phyloP scores from a whole-genome alignment of 1,140 invertebrate genomes.

The Phthorimaea operculella region DNA sequence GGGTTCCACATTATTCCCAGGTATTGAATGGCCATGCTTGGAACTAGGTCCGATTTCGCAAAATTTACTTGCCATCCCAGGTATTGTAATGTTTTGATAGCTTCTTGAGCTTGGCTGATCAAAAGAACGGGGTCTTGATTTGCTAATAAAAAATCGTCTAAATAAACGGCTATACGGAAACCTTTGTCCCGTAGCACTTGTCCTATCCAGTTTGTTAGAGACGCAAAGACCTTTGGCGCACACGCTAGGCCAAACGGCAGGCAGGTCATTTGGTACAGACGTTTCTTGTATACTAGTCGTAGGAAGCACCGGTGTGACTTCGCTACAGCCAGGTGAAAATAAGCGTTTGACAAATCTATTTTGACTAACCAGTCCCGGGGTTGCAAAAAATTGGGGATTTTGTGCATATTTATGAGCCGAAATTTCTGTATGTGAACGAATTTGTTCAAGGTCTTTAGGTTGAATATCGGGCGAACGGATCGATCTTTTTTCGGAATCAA shows the following conservation, averaged over 20 bases:
- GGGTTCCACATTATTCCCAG: constrained; percentile 1
- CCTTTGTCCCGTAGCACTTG: not conserved
- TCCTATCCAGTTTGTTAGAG: constrained; percentile 1
- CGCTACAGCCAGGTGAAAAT: constrained; percentile 46
- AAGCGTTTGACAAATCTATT: constrained; percentile 7
- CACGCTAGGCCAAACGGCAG: constrained; percentile 3
- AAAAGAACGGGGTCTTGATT: not conserved
- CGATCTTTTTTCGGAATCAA: constrained; percentile 4
- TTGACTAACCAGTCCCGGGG: constrained; percentile 5
- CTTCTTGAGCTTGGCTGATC: not conserved
- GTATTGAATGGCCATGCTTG: not conserved
- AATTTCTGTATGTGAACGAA: constrained; percentile 22
- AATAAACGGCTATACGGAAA: not conserved
- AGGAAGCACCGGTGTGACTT: constrained; percentile 16
- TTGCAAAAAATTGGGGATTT: constrained; percentile 29
- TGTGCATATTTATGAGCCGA: constrained; percentile 24
- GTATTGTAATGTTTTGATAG: not conserved
- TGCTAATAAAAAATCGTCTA: constrained; percentile 4
- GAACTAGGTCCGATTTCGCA: not conserved
- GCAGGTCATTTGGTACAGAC: constrained; percentile 2
- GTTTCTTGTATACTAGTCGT: constrained; percentile 8
- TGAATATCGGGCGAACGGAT: constrained; percentile 24
- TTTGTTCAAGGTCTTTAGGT: constrained; percentile 23
- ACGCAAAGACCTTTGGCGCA: constrained; percentile 3
- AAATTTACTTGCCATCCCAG: constrained; percentile 15